Conservation (phyloP, 2,797 vertebrate species). For the Catharus ustulatus region DNA sequence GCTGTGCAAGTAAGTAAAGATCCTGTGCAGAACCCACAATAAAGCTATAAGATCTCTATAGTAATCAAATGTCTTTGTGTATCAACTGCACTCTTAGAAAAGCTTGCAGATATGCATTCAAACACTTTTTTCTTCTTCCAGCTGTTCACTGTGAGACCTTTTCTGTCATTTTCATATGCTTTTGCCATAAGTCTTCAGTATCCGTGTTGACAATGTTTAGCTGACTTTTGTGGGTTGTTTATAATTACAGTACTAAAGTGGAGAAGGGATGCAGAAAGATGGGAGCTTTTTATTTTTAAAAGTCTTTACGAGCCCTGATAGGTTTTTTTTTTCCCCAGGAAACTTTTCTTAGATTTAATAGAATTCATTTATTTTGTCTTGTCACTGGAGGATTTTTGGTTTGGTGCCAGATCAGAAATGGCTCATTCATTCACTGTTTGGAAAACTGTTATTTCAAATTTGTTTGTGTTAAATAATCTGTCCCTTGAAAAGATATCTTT, state of each 20-base stretch:
- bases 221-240: background rate
- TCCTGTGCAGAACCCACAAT: background rate
- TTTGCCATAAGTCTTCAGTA: background rate
- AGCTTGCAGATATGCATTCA: background rate
- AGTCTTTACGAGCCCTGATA: background rate
- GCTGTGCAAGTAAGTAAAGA: background rate
- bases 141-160: background rate
- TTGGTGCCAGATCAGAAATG: background rate
- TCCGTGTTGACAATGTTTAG: background rate
- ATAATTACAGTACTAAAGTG: background rate
- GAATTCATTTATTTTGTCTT: background rate
- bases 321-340: background rate
- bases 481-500: background rate
- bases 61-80: background rate
- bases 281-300: background rate
- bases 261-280: background rate
- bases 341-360: background rate
- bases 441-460: background rate
- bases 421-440: background rate
- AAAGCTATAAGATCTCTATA: background rate
- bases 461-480: background rate
- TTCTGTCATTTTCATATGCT: background rate
- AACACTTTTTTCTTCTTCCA: background rate
- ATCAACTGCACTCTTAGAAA: background rate
- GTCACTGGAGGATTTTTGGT: background rate